Percentiles rank a stretch among this genome's conserved stretches.
phyloP scores from a whole-genome alignment of 2,113 vertebrate genomes.

The Oriolus oriolus region DNA sequence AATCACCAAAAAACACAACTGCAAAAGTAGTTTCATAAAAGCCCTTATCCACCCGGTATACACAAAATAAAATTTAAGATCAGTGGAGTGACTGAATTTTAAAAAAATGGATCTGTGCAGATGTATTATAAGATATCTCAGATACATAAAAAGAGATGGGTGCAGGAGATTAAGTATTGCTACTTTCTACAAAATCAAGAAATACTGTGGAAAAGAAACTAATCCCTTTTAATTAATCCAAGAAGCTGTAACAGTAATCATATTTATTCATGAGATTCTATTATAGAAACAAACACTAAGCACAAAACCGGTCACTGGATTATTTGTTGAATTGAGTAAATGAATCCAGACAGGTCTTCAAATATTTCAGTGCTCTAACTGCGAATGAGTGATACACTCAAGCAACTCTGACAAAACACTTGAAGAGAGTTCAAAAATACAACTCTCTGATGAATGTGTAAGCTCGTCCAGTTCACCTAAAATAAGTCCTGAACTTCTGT shows the following conservation, averaged over 20 bases:
- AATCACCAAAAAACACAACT: constrained; percentile 7
- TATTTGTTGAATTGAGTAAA: not conserved
- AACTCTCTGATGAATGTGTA: not conserved
- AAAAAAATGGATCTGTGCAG: not conserved
- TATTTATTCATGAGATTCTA: not conserved
- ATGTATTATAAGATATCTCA: not conserved
- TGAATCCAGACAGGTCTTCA: not conserved
- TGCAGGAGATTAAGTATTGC: not conserved
- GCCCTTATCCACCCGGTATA: not conserved
- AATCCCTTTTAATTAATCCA: not conserved
- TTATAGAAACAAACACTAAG: not conserved
- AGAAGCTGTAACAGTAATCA: not conserved
- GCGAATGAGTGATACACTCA: not conserved
- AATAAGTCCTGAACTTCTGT: not conserved
- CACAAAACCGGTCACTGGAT: not conserved
- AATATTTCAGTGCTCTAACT: not conserved
- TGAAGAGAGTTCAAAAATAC: not conserved
- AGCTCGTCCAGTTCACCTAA: not conserved
- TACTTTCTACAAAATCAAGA: not conserved
- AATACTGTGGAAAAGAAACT: not conserved
- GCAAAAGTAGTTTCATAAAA: not conserved
- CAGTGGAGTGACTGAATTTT: not conserved
- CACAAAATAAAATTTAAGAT: constrained; percentile 25
- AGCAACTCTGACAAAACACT: not conserved
- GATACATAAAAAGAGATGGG: not conserved